A percentile compares a stretch with the other conserved stretches of the same genome.
Evolutionary conservation across 2,888 invertebrate species (phyloP).

Genomic region (Petrophora chlorosata): DNA sequence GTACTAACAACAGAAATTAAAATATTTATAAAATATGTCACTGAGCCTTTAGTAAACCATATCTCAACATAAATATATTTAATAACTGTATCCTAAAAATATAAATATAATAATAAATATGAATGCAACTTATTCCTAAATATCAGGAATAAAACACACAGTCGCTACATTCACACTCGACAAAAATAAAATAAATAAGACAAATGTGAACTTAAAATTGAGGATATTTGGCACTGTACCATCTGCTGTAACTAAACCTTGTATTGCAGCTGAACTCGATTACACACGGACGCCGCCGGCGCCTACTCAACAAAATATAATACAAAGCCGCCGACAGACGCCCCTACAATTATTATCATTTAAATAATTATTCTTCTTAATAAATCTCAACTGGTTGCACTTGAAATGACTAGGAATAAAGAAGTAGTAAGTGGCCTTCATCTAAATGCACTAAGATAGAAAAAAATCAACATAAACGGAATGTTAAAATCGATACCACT

Average conservation of each 20-base stretch:
- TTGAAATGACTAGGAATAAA: constrained; percentile 82
- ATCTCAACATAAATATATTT: constrained; percentile 68
- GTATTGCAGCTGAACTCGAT: constrained; percentile 59
- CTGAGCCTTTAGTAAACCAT: constrained; percentile 77
- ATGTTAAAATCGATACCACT: constrained; percentile 83
- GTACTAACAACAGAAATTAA: constrained; percentile 57
- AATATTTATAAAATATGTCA: constrained; percentile 64
- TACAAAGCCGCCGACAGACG: constrained; percentile 59
- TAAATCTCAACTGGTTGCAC: constrained; percentile 83
- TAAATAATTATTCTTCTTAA: constrained; percentile 70
- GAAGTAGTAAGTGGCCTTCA: constrained; percentile 77
- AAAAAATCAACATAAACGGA: constrained; percentile 68
- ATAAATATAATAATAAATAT: constrained; percentile 81
- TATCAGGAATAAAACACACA: constrained; percentile 82
- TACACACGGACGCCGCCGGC: constrained; percentile 39
- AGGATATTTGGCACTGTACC: constrained; percentile 84
- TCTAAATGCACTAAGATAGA: constrained; percentile 70
- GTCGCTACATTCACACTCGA: constrained; percentile 81
- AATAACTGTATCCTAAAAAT: constrained; percentile 74
- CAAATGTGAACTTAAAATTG: constrained; percentile 75
- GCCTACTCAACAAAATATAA: constrained; percentile 70
- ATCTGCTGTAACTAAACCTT: constrained; percentile 60
- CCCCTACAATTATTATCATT: constrained; percentile 53
- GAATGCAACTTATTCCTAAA: constrained; percentile 83
- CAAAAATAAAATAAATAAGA: constrained; percentile 69